These are phyloP conservation scores for Dicroscelio sp. DNA, from an alignment of 2,888 invertebrate species.

Conservation along the genomic window DNA sequence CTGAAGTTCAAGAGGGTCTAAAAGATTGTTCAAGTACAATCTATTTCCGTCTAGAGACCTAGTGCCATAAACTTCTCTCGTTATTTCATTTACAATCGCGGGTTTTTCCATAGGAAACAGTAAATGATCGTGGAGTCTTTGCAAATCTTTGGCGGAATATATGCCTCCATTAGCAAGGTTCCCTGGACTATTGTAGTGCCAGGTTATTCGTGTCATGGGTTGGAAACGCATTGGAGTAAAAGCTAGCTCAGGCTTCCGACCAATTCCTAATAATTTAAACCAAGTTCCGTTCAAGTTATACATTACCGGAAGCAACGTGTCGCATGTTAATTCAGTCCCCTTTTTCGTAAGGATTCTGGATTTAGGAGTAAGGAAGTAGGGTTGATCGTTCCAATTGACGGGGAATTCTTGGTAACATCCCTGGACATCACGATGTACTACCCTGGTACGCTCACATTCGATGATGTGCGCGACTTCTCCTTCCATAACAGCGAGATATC, in stretches of 20 bases:
- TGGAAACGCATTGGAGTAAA: background rate
- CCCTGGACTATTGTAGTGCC: slow-evolving; percentile 38
- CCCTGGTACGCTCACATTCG: slow-evolving; percentile 68
- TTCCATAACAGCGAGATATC: slow-evolving; percentile 83
- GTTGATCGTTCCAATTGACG: background rate
- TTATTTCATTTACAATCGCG: too few species aligned
- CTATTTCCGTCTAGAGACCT: background rate
- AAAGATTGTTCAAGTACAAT: background rate
- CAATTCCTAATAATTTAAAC: background rate
- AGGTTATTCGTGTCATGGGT: background rate
- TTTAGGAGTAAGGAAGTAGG: slow-evolving; percentile 1
- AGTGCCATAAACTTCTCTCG: background rate
- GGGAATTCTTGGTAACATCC: background rate
- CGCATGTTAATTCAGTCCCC: slow-evolving; percentile 15
- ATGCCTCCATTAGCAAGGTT: slow-evolving; percentile 68
- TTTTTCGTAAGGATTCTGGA: background rate
- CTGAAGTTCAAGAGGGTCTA: background rate
- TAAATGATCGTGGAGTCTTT: slow-evolving; percentile 41
- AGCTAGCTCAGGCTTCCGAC: background rate
- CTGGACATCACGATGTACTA: background rate
- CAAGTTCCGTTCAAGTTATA: background rate
- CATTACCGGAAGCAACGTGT: slow-evolving; percentile 12
- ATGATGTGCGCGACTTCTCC: slow-evolving; percentile 87
- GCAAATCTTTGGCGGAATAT: slow-evolving; percentile 50
- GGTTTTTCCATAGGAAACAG: slow-evolving; percentile 59